A percentile compares a stretch with the other conserved stretches of the same genome.
These are phyloP conservation scores for Drosophila merina DNA, from an alignment of 2,888 invertebrate genomes.

Conservation along the genomic window DNA sequence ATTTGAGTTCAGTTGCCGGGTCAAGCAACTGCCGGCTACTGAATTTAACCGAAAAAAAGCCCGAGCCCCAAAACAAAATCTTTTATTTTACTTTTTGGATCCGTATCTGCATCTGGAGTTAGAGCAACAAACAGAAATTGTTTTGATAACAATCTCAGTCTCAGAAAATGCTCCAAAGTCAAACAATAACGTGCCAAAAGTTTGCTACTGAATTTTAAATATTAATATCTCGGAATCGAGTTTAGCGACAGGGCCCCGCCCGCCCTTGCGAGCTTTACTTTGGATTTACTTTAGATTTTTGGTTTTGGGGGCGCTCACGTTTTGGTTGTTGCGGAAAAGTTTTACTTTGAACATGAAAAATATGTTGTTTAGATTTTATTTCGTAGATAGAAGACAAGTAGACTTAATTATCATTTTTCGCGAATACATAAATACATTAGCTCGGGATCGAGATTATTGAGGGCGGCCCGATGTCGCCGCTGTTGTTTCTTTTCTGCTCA, in stretches of 20 bases:
- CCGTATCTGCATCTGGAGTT: conserved; percentile 52
- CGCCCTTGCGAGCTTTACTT: conserved; percentile 2
- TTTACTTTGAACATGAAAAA: conserved; percentile 76
- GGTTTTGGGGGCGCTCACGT: conserved; percentile 73
- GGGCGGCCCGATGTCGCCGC: conserved; percentile 52
- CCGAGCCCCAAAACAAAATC: conserved; percentile 44
- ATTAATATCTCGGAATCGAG: conserved; percentile 68
- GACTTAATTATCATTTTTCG: conserved; percentile 82
- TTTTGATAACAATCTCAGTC: conserved; percentile 73
- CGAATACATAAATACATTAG: conserved; percentile 66
- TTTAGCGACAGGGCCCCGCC: conserved; percentile 35
- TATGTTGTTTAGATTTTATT: conserved; percentile 83
- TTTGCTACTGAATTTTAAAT: conserved; percentile 82
- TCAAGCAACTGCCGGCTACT: conserved; percentile 76
- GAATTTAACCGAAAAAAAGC: conserved; percentile 61
- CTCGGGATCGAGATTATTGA: conserved; percentile 50
- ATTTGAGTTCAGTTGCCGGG: conserved; percentile 74
- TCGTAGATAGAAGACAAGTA: conserved; percentile 81
- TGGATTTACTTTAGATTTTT: conserved; percentile 17
- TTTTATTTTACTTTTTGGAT: conserved; percentile 20
- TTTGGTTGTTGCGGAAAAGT: conserved; percentile 78
- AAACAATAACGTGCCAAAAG: conserved; percentile 82
- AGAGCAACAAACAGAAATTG: conserved; percentile 60
- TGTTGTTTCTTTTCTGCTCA: conserved; percentile 22
- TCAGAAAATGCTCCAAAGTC: conserved; percentile 54